Evolutionary conservation across 2,797 vertebrate genomes (phyloP).

Genomic region (Sebastes vulpes): DNA sequence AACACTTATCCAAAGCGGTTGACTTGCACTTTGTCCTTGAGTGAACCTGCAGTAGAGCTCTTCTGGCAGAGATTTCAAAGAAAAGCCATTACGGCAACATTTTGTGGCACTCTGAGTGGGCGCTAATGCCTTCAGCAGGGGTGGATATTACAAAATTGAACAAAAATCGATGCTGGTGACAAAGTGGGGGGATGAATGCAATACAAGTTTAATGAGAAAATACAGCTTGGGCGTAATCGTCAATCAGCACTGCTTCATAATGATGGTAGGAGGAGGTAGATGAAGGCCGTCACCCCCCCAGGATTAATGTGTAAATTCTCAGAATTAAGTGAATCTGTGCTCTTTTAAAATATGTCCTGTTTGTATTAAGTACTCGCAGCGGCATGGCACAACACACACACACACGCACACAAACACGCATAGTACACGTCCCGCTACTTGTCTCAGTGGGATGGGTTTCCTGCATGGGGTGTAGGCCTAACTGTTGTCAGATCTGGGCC

Average conservation of each 20-base stretch:
- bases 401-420: neutral
- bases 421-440: neutral
- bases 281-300: neutral
- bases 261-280: neutral
- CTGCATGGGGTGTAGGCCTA: slow-evolving; percentile 69
- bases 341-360: neutral
- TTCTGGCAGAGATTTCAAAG: slow-evolving; percentile 33
- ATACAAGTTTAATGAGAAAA: slow-evolving; percentile 42
- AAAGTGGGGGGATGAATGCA: slow-evolving; percentile 10
- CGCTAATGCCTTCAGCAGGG: slow-evolving; percentile 35
- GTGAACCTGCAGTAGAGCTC: slow-evolving; percentile 33
- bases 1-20: slow-evolving; percentile 47
- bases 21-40: slow-evolving; percentile 30
- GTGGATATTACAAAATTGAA: slow-evolving; percentile 43
- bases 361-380: slow-evolving; percentile 6
- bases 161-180: slow-evolving; percentile 61
- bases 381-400: neutral
- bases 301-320: neutral
- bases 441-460: slow-evolving; percentile 72
- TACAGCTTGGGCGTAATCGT: neutral
- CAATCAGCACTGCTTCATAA: neutral
- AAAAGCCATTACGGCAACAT: slow-evolving; percentile 63
- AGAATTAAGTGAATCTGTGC: neutral
- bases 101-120: slow-evolving; percentile 47
- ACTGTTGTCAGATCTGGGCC: slow-evolving; percentile 75